A percentile compares a stretch with the other conserved stretches of the same genome.
Conservation (phyloP, 2,797 vertebrate genomes). For the Bradypodion pumilum region DNA sequence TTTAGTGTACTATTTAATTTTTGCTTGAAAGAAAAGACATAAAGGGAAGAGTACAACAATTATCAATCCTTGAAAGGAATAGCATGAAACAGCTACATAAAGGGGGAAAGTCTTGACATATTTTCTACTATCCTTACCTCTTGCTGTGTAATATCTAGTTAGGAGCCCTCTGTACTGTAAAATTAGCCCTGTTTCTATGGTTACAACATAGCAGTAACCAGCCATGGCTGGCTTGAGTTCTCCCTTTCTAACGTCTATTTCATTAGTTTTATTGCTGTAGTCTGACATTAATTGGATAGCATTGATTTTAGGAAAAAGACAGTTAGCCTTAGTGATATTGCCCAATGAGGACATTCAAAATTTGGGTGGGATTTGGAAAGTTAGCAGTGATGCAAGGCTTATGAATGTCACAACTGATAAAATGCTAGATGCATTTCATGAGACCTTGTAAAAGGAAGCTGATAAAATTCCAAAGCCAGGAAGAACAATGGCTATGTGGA, state of each 20-base stretch:
- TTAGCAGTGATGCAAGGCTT: constrained; percentile 29
- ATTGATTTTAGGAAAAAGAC: constrained; percentile 39
- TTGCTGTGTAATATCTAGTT: constrained; percentile 31
- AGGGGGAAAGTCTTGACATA: neutral
- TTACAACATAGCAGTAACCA: constrained; percentile 19
- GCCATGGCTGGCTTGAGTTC: constrained; percentile 8
- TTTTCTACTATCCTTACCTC: neutral
- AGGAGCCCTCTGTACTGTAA: neutral
- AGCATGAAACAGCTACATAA: neutral
- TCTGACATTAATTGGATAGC: constrained; percentile 38
- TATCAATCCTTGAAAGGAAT: neutral
- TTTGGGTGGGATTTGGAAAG: constrained; percentile 9
- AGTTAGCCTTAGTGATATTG: neutral
- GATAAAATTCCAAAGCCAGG: neutral
- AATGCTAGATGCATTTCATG: constrained; percentile 6
- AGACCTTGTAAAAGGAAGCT: constrained; percentile 1
- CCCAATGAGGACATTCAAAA: constrained; percentile 15
- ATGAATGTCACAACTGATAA: constrained; percentile 26
- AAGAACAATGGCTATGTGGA: neutral
- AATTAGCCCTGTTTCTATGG: constrained; percentile 34
- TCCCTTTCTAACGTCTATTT: constrained; percentile 20
- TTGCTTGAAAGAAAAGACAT: neutral
- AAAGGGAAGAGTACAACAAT: neutral
- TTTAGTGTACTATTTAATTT: neutral
- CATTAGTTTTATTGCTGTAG: constrained; percentile 23